A percentile compares a stretch with the other conserved stretches of the same genome.
Conservation (phyloP, 2,113 vertebrate species). For the Pontoporia blainvillei region DNA sequence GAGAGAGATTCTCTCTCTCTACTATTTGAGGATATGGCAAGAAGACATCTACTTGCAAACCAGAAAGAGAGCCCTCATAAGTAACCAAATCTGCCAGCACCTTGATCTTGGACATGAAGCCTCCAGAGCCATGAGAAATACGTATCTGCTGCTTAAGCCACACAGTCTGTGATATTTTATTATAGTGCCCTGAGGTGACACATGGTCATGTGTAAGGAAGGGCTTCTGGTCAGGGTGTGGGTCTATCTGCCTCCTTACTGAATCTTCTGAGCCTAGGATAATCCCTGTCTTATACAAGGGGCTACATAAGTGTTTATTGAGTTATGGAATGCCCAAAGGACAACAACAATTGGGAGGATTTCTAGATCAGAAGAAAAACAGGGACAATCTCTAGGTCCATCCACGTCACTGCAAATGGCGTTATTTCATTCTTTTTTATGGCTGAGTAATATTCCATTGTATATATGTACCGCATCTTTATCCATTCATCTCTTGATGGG, state of each 20-base stretch:
- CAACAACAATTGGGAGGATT: neutral
- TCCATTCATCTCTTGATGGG: neutral
- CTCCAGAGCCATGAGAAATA: neutral
- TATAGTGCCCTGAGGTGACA: neutral
- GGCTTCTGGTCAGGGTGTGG: neutral
- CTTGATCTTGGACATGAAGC: neutral
- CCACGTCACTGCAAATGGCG: neutral
- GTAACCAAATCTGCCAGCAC: neutral
- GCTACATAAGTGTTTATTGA: neutral
- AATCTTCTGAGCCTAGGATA: neutral
- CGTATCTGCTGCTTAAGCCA: neutral
- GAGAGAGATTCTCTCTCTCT: neutral
- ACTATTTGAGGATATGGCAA: neutral
- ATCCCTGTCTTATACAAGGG: neutral
- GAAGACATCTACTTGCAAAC: neutral
- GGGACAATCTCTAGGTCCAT: neutral
- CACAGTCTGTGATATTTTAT: neutral
- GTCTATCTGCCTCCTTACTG: neutral
- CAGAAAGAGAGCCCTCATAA: neutral
- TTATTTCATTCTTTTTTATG: neutral
- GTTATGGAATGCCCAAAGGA: neutral
- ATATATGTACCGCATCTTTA: neutral
- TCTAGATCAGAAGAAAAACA: neutral
- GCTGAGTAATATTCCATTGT: neutral
- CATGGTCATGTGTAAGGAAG: neutral